Evolutionary conservation across 92 coral and sea anemone species (phyloP).

Genomic region (Palythoa grandiflora): DNA sequence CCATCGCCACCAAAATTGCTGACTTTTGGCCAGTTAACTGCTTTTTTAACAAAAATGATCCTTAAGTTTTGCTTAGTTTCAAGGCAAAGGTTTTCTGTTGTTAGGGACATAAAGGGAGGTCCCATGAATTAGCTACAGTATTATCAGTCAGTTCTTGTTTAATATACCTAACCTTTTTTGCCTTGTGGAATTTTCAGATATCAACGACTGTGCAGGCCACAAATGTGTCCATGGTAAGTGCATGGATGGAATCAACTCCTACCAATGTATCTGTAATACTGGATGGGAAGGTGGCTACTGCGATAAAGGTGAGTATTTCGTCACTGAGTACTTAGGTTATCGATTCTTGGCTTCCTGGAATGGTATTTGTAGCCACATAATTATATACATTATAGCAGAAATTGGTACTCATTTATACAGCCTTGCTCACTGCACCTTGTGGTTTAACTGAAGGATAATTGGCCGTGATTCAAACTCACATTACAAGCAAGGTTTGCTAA

Average conservation of each 20-base stretch:
- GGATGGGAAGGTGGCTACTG: constrained; percentile 95
- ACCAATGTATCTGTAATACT: constrained; percentile 77
- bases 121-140: background rate
- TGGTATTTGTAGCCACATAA: too few relatives aligned
- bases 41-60: too few relatives aligned
- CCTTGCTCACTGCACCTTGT: too few relatives aligned
- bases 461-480: too few relatives aligned
- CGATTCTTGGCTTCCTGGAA: too few relatives aligned
- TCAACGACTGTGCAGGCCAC: constrained; percentile 76
- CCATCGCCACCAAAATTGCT: too few relatives aligned
- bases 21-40: too few relatives aligned
- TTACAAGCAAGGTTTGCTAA: too few relatives aligned
- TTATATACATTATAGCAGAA: background rate
- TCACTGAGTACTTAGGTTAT: background rate
- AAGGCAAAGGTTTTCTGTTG: too few relatives aligned
- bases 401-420: background rate
- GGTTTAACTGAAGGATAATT: too few relatives aligned
- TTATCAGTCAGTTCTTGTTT: background rate
- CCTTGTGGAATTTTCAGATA: constrained; percentile 51
- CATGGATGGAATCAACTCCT: constrained; percentile 76
- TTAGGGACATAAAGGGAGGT: too few relatives aligned
- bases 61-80: too few relatives aligned
- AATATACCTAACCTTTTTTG: background rate
- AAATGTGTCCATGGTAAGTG: constrained; percentile 87
- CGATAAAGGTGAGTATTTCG: constrained; percentile 61